Conservation (phyloP, 1,140 invertebrate genomes). For the Bombus terrestris region DNA sequence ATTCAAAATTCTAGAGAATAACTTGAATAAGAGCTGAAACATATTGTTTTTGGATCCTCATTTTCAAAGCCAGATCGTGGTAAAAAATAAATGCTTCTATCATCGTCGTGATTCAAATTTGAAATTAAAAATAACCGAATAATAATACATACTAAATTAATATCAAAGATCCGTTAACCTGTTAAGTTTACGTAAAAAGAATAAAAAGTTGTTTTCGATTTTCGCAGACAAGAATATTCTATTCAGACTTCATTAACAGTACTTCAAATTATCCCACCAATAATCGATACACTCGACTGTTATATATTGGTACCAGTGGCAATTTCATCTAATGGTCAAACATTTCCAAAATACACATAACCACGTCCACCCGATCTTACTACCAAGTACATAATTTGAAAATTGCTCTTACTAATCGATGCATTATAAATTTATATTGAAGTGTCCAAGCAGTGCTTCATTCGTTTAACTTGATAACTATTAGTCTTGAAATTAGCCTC, state of each 20-base stretch:
- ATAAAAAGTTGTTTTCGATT: neutral
- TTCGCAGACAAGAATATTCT: neutral
- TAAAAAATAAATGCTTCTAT: too few relatives aligned
- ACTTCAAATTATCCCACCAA: neutral
- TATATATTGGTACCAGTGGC: neutral
- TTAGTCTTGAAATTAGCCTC: neutral
- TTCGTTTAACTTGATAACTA: neutral
- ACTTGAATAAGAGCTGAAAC: too few relatives aligned
- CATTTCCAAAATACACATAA: neutral
- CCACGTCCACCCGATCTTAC: neutral
- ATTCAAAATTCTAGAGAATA: too few relatives aligned
- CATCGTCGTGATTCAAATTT: too few relatives aligned
- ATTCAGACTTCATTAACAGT: neutral
- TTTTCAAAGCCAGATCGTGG: too few relatives aligned
- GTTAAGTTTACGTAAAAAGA: too few relatives aligned
- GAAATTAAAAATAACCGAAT: too few relatives aligned
- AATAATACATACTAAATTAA: too few relatives aligned
- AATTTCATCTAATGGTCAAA: constrained; percentile 3
- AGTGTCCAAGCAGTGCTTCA: neutral
- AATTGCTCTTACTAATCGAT: neutral
- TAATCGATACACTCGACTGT: neutral
- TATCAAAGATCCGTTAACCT: too few relatives aligned
- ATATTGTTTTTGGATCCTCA: too few relatives aligned
- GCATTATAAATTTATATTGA: neutral
- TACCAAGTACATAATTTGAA: neutral